phyloP scores from a whole-genome alignment of 2,113 vertebrate genomes.

The Psephotus haematonotus region DNA sequence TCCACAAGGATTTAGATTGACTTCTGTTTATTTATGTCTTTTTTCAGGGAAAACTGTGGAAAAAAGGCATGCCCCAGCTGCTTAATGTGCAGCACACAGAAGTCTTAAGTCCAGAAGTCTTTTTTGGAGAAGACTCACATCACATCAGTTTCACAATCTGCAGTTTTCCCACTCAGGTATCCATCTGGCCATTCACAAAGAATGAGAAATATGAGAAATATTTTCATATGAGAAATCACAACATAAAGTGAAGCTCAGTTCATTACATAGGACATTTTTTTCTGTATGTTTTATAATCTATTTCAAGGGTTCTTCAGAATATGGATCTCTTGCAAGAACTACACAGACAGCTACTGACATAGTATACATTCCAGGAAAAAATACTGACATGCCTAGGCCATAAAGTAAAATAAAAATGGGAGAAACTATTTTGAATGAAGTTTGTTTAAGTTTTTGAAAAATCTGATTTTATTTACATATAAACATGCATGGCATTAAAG shows the following conservation, averaged over 20 bases:
- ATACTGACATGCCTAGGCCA: not conserved
- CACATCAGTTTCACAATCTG: not conserved
- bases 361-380: conserved; percentile 30
- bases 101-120: not conserved
- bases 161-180: not conserved
- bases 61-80: not conserved
- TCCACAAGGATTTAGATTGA: not conserved
- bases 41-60: not conserved
- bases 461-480: not conserved
- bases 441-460: not conserved
- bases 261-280: not conserved
- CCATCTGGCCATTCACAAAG: not conserved
- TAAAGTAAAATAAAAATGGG: not conserved
- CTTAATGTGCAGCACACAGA: not conserved
- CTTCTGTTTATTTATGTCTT: not conserved
- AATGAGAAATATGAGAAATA: too few species aligned
- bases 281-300: not conserved
- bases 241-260: not conserved
- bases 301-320: conserved; percentile 35
- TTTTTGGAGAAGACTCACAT: not conserved
- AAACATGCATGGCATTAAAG: not conserved
- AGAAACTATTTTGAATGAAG: not conserved
- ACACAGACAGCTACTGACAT: conserved; percentile 3
- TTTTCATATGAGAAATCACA: not conserved
- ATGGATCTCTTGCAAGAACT: conserved; percentile 42